These are phyloP conservation scores for Brachionichthys hirsutus DNA, from an alignment of 2,113 vertebrate genomes.

Conservation along the genomic window DNA sequence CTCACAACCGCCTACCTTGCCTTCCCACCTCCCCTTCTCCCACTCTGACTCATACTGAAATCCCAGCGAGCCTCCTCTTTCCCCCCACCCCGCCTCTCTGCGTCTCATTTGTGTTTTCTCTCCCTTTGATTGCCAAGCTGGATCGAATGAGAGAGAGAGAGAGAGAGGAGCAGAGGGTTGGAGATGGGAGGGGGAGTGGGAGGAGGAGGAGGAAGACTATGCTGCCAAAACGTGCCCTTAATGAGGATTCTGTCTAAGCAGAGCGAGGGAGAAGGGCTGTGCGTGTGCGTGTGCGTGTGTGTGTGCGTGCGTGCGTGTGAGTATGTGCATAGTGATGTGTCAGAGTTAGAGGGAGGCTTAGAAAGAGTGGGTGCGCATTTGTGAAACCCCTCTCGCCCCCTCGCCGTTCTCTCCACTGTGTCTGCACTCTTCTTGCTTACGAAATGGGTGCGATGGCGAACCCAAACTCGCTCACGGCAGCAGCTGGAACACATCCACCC, in stretches of 20 bases:
- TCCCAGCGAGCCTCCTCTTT: conserved; percentile 65
- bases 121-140: conserved; percentile 76
- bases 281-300: conserved; percentile 19
- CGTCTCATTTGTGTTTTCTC: conserved; percentile 78
- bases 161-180: conserved; percentile 39
- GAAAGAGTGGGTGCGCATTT: conserved; percentile 65
- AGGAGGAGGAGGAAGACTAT: conserved; percentile 35
- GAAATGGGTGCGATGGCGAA: conserved; percentile 48
- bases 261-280: conserved; percentile 31
- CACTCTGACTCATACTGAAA: conserved; percentile 79
- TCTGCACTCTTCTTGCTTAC: conserved; percentile 37
- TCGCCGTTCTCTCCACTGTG: conserved; percentile 31
- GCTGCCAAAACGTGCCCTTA: conserved; percentile 65
- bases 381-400: conserved; percentile 70
- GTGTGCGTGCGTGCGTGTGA: conserved; percentile 10
- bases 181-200: conserved; percentile 14
- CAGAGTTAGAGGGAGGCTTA: conserved; percentile 42
- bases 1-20: conserved; percentile 68
- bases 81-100: conserved; percentile 36
- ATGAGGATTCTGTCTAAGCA: conserved; percentile 66
- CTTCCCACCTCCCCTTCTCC: conserved; percentile 66
- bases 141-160: conserved; percentile 67
- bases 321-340: conserved; percentile 12
- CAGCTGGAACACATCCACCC: conserved; percentile 42
- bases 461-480: conserved; percentile 40